Evolutionary conservation across 2,797 vertebrate genomes (phyloP).

Genomic region (Dromococcyx pavoninus): DNA sequence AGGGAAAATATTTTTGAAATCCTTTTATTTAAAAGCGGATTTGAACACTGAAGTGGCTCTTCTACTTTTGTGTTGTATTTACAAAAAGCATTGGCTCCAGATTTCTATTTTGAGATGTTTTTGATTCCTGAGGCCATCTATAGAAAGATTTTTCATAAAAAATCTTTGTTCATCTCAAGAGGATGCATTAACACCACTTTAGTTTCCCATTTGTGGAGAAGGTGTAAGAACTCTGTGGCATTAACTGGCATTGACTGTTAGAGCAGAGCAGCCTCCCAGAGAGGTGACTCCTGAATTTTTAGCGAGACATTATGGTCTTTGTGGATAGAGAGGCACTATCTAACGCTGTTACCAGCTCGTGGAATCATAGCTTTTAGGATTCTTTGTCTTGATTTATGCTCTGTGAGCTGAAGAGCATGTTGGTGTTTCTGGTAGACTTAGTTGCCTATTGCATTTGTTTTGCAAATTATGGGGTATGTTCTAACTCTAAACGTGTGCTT

Average conservation of each 20-base stretch:
- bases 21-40: no score
- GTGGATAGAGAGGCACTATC: background rate
- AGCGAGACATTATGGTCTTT: rapidly evolving
- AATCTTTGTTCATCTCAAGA: background rate
- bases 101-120: background rate
- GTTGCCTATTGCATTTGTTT: background rate
- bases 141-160: background rate
- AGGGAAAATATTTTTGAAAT: background rate
- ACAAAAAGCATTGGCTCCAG: background rate
- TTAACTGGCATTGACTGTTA: background rate
- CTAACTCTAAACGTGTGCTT: background rate
- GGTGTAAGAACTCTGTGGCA: background rate
- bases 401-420: background rate
- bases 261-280: background rate
- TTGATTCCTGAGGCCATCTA: background rate
- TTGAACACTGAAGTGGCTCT: no score
- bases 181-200: background rate
- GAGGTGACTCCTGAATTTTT: background rate
- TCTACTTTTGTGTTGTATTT: no score
- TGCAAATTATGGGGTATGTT: background rate
- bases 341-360: rapidly evolving
- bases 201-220: background rate
- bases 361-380: background rate
- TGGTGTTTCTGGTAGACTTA: background rate
- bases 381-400: background rate